These are phyloP conservation scores for Pegoplata infirma DNA, from an alignment of 2,888 invertebrate genomes.

Conservation along the genomic window DNA sequence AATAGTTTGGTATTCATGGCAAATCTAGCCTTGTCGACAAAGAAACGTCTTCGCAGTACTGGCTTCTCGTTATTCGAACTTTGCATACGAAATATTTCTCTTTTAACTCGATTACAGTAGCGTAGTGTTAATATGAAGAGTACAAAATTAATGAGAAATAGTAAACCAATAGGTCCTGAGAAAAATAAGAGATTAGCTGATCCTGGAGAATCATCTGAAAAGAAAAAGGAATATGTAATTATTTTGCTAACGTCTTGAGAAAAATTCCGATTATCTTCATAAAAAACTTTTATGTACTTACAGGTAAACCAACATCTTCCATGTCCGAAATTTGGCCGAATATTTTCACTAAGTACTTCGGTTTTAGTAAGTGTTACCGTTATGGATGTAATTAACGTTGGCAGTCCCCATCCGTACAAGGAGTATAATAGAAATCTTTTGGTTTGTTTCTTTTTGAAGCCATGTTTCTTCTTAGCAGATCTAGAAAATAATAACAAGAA, in stretches of 20 bases:
- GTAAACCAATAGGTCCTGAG: slow-evolving; percentile 82
- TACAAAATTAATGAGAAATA: slow-evolving; percentile 83
- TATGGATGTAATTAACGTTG: slow-evolving; percentile 80
- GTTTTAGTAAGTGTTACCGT: slow-evolving; percentile 81
- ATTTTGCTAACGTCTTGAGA: too few relatives aligned
- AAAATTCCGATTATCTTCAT: too few relatives aligned
- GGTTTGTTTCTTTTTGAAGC: slow-evolving; percentile 68
- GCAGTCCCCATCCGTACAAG: slow-evolving; percentile 85
- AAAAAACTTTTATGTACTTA: too few relatives aligned
- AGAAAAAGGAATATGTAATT: too few relatives aligned
- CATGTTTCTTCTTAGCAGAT: slow-evolving; percentile 69
- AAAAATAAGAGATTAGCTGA: slow-evolving; percentile 81
- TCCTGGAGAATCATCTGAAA: slow-evolving; percentile 73
- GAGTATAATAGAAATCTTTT: slow-evolving; percentile 83
- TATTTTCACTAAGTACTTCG: slow-evolving; percentile 76
- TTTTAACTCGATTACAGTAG: slow-evolving; percentile 86
- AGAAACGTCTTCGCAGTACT: slow-evolving; percentile 81
- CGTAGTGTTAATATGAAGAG: slow-evolving; percentile 84
- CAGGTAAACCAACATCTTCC: slow-evolving; percentile 83
- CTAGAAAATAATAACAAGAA: too few relatives aligned
- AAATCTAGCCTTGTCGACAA: slow-evolving; percentile 85
- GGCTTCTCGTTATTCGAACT: slow-evolving; percentile 82
- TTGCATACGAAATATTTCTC: slow-evolving; percentile 85
- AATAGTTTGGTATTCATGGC: slow-evolving; percentile 86
- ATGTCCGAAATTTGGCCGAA: slow-evolving; percentile 82